Percentiles rank a stretch among this genome's conserved stretches.
Evolutionary conservation across 2,113 vertebrate species (phyloP).

Genomic region (Python bivittatus): DNA sequence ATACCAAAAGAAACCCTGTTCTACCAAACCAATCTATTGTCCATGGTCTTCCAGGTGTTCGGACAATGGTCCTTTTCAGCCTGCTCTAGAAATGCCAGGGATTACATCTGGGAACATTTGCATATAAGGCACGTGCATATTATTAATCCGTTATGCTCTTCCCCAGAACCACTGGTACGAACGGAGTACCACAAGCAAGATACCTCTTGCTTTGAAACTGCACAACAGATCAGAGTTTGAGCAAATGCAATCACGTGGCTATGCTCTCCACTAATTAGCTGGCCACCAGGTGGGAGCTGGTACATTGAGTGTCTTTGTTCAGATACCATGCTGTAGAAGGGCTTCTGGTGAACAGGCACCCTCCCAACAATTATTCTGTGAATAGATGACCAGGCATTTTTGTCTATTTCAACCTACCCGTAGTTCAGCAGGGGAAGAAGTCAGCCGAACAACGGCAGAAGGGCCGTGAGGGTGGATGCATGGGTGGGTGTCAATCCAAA

Average conservation of each 20-base stretch:
- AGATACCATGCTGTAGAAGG: too few species aligned
- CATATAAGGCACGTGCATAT: neutral
- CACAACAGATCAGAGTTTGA: neutral
- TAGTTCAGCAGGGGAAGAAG: slow-evolving; percentile 23
- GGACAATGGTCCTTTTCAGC: too few species aligned
- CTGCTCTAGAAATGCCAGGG: neutral
- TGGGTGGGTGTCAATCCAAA: neutral
- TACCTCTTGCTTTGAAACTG: neutral
- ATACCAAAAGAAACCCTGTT: neutral
- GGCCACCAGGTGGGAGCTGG: neutral
- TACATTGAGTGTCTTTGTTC: neutral
- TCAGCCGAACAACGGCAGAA: neutral
- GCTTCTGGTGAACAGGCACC: neutral
- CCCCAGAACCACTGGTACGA: neutral
- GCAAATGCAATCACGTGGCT: neutral
- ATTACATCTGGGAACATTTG: neutral
- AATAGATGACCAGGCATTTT: neutral
- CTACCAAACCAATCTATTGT: neutral
- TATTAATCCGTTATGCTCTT: neutral
- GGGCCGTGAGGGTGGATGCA: neutral
- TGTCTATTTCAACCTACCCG: neutral
- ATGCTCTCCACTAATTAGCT: neutral
- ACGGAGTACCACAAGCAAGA: neutral
- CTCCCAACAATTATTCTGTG: neutral
- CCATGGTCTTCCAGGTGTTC: neutral